Evolutionary conservation across 1,140 invertebrate species (phyloP).

Genomic region (Charaxes varanes): DNA sequence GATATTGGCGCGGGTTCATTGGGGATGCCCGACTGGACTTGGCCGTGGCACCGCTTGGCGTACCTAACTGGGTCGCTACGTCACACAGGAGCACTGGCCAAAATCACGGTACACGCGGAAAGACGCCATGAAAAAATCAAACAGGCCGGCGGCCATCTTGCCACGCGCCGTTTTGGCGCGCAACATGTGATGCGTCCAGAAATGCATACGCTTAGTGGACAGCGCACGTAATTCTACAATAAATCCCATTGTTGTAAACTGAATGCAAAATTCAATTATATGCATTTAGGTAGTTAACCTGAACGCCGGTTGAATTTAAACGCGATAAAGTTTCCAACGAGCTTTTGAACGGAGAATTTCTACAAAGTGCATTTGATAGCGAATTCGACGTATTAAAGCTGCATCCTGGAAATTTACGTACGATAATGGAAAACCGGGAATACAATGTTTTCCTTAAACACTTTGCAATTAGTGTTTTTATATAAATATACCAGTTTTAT

Average conservation of each 20-base stretch:
- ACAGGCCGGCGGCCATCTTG: constrained; percentile 50
- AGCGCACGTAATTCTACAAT: constrained; percentile 65
- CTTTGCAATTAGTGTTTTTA: too few relatives aligned
- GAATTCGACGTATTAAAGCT: neutral
- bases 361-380: constrained; percentile 18
- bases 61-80: constrained; percentile 65
- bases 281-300: constrained; percentile 63
- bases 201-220: constrained; percentile 39
- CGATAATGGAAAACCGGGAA: neutral
- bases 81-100: constrained; percentile 63
- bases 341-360: constrained; percentile 30
- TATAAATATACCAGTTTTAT: too few relatives aligned
- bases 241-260: constrained; percentile 62
- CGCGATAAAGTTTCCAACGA: constrained; percentile 21
- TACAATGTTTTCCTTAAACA: too few relatives aligned
- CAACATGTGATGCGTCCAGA: constrained; percentile 26
- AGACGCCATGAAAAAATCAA: constrained; percentile 50
- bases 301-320: constrained; percentile 46
- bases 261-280: constrained; percentile 67
- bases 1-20: constrained; percentile 68
- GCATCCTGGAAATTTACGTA: neutral
- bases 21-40: constrained; percentile 66
- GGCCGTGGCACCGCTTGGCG: constrained; percentile 66
- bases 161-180: constrained; percentile 60
- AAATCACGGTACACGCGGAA: constrained; percentile 61